These are phyloP conservation scores for Reticulitermes speratus DNA, from an alignment of 1,140 invertebrate species.

Conservation along the genomic window DNA sequence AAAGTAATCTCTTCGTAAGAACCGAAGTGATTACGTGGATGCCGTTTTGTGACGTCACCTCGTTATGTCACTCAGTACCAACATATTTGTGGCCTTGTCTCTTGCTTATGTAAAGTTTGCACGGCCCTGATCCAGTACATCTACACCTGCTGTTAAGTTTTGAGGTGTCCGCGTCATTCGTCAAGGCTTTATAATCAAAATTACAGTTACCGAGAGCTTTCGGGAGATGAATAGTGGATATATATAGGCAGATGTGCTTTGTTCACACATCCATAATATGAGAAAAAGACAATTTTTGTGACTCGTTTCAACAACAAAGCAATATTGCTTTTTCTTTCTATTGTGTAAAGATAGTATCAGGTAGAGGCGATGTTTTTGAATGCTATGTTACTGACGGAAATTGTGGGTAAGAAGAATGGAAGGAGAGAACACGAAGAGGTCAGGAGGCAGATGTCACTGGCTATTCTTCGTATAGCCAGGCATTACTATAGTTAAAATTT, in stretches of 20 bases:
- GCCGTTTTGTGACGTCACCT: no score
- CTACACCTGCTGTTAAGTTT: background rate
- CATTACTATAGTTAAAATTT: background rate
- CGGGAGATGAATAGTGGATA: background rate
- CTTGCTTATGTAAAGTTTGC: background rate
- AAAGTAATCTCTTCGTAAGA: no score
- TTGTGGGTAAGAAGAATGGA: background rate
- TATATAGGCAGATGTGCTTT: background rate
- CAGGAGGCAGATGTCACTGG: slow-evolving; percentile 5
- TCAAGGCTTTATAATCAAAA: background rate
- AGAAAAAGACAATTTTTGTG: background rate
- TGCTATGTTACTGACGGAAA: background rate
- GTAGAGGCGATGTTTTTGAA: background rate
- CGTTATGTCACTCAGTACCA: no score
- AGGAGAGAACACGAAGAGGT: background rate
- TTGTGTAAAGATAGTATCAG: slow-evolving; percentile 4
- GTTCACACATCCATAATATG: slow-evolving; percentile 5
- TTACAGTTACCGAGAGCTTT: background rate
- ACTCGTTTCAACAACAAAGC: background rate
- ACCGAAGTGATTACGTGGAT: no score
- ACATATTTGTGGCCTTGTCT: background rate
- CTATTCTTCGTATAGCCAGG: background rate
- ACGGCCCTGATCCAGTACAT: background rate
- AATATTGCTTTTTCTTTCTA: background rate
- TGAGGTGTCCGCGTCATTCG: background rate